Evolutionary conservation across 2,888 invertebrate species (phyloP).

Genomic region (Sarcophaga variegata): DNA sequence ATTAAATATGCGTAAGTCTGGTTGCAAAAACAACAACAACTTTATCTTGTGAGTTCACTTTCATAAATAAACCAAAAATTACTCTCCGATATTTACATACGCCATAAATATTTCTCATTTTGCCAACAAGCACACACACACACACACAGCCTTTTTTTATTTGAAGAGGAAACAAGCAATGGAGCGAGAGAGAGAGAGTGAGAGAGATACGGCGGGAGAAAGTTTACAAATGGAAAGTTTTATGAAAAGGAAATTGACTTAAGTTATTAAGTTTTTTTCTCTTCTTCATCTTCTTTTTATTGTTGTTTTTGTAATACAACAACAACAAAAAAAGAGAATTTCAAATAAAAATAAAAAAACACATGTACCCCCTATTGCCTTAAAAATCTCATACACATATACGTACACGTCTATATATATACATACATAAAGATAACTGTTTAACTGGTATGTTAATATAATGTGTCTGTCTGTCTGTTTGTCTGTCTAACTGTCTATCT

Average conservation of each 20-base stretch:
- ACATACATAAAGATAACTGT: not conserved
- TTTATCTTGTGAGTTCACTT: slow-evolving; percentile 58
- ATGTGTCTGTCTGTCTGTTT: not conserved
- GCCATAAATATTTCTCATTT: slow-evolving; percentile 32
- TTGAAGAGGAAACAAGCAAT: no score
- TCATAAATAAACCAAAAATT: slow-evolving; percentile 67
- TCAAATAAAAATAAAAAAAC: no score
- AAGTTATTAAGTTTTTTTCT: not conserved
- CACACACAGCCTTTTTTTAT: no score
- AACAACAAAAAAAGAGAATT: no score
- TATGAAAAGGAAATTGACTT: not conserved
- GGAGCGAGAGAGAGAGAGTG: no score
- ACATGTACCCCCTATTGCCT: not conserved
- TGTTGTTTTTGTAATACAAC: not conserved
- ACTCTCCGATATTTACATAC: slow-evolving; percentile 61
- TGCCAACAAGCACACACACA: no score
- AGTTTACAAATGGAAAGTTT: not conserved
- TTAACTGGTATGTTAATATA: not conserved
- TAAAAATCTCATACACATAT: not conserved
- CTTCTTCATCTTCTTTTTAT: no score
- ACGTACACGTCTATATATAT: no score
- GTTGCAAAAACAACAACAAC: slow-evolving; percentile 12
- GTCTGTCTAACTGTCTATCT: not conserved
- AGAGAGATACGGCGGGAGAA: not conserved
- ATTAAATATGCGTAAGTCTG: slow-evolving; percentile 60